Base-by-base conservation (phyloP, 35 echinoderm and acorn worm species). In the Ophiothrix spiculata region DNA sequence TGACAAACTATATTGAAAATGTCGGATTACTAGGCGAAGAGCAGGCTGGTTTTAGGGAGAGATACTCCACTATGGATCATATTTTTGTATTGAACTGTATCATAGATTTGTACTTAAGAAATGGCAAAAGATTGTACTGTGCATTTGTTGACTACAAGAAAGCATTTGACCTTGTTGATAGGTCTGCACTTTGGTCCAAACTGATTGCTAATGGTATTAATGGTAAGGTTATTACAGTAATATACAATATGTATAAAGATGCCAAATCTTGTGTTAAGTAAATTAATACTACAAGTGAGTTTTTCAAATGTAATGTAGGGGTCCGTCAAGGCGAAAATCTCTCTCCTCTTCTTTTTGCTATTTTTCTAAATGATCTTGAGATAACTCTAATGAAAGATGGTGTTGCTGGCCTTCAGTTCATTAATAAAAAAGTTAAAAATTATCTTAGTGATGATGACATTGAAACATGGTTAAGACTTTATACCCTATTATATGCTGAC, bases 141-240 rank as follows among this genome's bases (percentile, higher is more conserved):
- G 60, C 60, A 15, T 69, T 85, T 75, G 49, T 85, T 8, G 82
- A 85, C 37, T 85, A 85, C 46, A 69, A 19, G 75, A 85, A 85
- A 33, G 64, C 49, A 85, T 85, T 85, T 77, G 84, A 86, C 31
- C 64, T 86, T 1, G 37, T 86, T 31, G 37, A 86, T 76, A 86
- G 84, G 39, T 35, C 84, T 36, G 32, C 73, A 14, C 60, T 86
- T 19, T 86, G 74, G 84, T 38, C 13, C 1, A 86, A 86, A 86
- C 32, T 86, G 28, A 86, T 86, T 69, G 36, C 63, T 16, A 35
- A 39, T 86, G 84, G 63, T 76, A 77, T 86, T 35, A 86, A 86
- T 86, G 84, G 84, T 15, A 76, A 86, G 28, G 34, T 77, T 39
- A 76, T 86, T 31, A 86, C 8, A 37, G 84, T 86, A 11, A 86